These are phyloP conservation scores for Opisthocomus hoazin DNA, from an alignment of 2,113 vertebrate species.

Conservation along the genomic window DNA sequence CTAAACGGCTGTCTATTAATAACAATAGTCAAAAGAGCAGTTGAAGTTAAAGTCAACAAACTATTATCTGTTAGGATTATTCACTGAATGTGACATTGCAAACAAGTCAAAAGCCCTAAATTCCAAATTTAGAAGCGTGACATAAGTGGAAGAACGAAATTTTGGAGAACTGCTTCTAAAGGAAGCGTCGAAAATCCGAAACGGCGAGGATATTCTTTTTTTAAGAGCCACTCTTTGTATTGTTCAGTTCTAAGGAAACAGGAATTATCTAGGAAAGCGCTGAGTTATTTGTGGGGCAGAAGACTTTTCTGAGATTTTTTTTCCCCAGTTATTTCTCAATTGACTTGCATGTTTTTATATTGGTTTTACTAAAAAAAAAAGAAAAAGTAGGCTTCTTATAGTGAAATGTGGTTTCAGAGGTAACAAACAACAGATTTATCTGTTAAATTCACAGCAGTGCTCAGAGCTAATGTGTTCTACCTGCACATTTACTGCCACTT, in stretches of 20 bases:
- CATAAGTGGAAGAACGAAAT: conserved; percentile 12
- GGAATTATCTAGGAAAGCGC: neutral
- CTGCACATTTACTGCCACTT: neutral
- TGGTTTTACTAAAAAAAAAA: neutral
- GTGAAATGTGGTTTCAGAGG: neutral
- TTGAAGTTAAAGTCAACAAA: conserved; percentile 9
- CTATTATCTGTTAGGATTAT: conserved; percentile 11
- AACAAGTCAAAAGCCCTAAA: conserved; percentile 16
- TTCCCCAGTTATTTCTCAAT: neutral
- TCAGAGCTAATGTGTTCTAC: neutral
- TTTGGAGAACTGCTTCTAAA: conserved; percentile 36
- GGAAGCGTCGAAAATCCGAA: conserved; percentile 25
- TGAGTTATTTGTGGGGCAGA: neutral
- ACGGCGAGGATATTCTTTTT: neutral
- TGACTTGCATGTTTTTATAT: neutral
- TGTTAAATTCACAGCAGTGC: neutral
- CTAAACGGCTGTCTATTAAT: neutral
- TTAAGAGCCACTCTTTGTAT: neutral
- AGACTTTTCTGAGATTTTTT: neutral
- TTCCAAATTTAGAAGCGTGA: conserved; percentile 25
- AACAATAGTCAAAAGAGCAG: neutral
- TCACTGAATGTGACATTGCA: neutral
- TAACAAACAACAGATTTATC: neutral
- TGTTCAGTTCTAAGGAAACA: neutral
- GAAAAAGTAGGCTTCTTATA: neutral